Base-by-base conservation (phyloP, 2,797 vertebrate genomes). In the Acanthopagrus latus region DNA sequence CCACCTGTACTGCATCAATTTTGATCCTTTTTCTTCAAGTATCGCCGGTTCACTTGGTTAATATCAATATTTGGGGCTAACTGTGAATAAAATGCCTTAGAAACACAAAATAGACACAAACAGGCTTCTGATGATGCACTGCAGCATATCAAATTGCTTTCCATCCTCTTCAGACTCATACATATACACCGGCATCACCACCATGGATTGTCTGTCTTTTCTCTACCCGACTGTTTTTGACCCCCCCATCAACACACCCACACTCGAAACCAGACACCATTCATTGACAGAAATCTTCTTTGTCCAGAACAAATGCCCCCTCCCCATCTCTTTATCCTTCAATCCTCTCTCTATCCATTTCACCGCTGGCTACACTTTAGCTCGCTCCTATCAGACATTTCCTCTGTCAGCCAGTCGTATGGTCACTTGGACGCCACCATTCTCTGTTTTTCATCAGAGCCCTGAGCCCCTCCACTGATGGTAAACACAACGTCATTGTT, bases 241-340 rank as follows among this genome's bases (percentile, higher is more conserved):
- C 71, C 29, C 56, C 43, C 60, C 29, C 56, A 74, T 46, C 38
- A 65, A 75, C 65, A 68, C 50, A 57, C 38, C 79, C 77, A 68
- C 52, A 82, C 66, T 71, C 3, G 85, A 89, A 91, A 94, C 87
- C 87, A 93, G 89, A 94, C 86, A 91, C 91, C 81, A 33, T 70
- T 74, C 81, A 86, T 82, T 86, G 89, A 94, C 90, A 91, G 86
- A 93, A 90, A 93, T 91, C 82, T 68, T 86, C 92, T 94, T 95
- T 95, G 93, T 95, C 70, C 67, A 71, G 73, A 55, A 84, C 76
- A 89, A 88, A 91, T 68, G 47, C 80, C 62, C 71, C 82, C 73
- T 73, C 78, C 71, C 56, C 66, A 73, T 77, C 67, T 68, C 73
- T 77, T 83, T 48, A 71, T 78, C 64, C 63, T 64, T 88, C 68